Base-by-base conservation (phyloP, 1,140 invertebrate species). In the Conus ventricosus region DNA sequence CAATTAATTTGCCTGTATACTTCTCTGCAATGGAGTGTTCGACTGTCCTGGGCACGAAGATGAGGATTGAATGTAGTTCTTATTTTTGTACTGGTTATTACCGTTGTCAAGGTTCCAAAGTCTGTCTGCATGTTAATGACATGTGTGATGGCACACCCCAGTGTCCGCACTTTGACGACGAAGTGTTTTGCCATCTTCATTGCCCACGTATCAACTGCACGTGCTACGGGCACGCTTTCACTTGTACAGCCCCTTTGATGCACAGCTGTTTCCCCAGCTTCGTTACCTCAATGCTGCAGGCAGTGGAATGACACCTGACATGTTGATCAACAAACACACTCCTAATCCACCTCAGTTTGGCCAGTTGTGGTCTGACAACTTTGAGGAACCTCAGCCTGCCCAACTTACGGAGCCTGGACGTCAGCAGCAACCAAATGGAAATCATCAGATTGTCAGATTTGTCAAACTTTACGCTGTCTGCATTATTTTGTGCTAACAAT, bases 41-140 rank as follows among this genome's bases (percentile, higher is more conserved):
- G 84, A 85, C 84, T 85, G 84, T 17, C 84, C 84, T 8, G 25
- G 57, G 10, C 57, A 71, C 10, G 84, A 85, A 55, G 84, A 85
- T 60, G 84, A 85, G 84, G 84, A 63, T 0, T 0, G 60, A 27
- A 7, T 85, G 84, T 23, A n/a, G 67, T 13, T 60, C 25, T 55
- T 90, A 67, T 25, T 15, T 53, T 13, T 90, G 89, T 83, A 86
- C 85, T 8, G 88, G 88, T 53, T 87, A 81, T 25, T 90, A 83
- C 54, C 71, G 85, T n/a, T 88, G 87, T 54, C 23, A 71, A 6
- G 75, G n/a, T 4, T 75, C 71, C n/a, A 20, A 1, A 23, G 39
- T 84, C 25, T 90, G 89, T 80, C 55, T 88, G 51, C 84, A 81
- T 17, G 23, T 27, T n/a, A 51, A 54, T 23, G 25, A 89, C 15